A percentile compares a stretch with the other conserved stretches of the same genome.
phyloP scores from a whole-genome alignment of 2,888 invertebrate species.

The Amaurobius ferox region DNA sequence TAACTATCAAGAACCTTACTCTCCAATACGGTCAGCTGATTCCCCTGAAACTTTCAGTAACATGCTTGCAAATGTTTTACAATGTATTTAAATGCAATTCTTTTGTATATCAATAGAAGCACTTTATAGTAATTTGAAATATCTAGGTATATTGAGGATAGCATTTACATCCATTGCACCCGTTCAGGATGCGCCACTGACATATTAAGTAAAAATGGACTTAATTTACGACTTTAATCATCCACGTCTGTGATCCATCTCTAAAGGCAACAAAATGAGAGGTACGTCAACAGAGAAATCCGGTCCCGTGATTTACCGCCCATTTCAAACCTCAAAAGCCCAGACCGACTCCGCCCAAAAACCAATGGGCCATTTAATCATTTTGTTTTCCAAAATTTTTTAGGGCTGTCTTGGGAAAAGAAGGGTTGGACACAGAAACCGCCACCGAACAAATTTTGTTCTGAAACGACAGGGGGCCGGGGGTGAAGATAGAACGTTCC shows the following conservation, averaged over 20 bases:
- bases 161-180: too few species aligned
- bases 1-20: too few species aligned
- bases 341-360: slow-evolving; percentile 42
- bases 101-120: too few species aligned
- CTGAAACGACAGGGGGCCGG: not conserved
- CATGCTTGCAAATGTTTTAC: too few species aligned
- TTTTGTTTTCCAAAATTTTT: slow-evolving; percentile 20
- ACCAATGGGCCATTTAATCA: slow-evolving; percentile 66
- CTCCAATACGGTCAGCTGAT: too few species aligned
- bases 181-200: too few species aligned
- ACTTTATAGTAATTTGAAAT: too few species aligned
- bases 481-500: not conserved
- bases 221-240: not conserved
- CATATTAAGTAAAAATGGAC: too few species aligned
- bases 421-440: not conserved
- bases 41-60: too few species aligned
- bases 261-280: not conserved
- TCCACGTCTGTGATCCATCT: not conserved
- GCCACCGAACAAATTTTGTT: slow-evolving; percentile 1
- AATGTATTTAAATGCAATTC: too few species aligned
- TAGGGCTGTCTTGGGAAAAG: not conserved
- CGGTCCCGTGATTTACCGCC: not conserved
- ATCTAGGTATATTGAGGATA: too few species aligned
- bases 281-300: not conserved
- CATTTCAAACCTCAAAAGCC: not conserved